Evolutionary conservation across 2,797 vertebrate species (phyloP), one percentile per base, ranked within the genome.

Genomic region (Zalophus californianus): DNA sequence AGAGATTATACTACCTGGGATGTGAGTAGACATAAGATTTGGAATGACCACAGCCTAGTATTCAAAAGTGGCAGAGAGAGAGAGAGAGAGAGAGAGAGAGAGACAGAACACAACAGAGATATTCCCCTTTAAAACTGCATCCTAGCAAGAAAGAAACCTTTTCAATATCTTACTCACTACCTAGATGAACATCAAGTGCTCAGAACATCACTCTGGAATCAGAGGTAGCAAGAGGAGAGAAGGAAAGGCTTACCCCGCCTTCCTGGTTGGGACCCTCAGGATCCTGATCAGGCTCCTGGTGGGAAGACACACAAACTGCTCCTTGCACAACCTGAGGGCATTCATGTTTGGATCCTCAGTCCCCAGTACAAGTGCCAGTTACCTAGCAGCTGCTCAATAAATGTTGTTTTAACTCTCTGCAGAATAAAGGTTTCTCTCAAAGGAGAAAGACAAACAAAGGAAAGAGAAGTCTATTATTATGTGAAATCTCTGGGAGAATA

Each of bases 1-100:
- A 97, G 96, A 97, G 96, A 96, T 97, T 93, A 92, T 54, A 91
- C 38, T 62, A 93, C 12, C 48, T 78, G 41, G 21, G 86, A 82
- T 21, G 11, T 32, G 72, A 73, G 50, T 29, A 77, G 91, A 66
- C 16, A 15, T 44, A 35, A 75, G 10, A 25, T 35, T 86, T 58
- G 27, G 38, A 66, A 73, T 14, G 14, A 70, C 20, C 6, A 41
- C 7, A 91, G 14, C 29, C 56, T 60, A 5, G 9, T 78, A 58
- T 83, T 95, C 35, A 52, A 56, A 90, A 90, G 25, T 25, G 12
- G 58, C 82, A 72, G n/a, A 60, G 25, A 35, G 21, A 32, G 44
- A 66, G 72, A 89, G 79, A 4, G 8, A 89, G 79, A 4, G 5
- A 25, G 21, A 29, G 44, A 38, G 38, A 38, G 38, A n/a, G n/a